A percentile compares a stretch with the other conserved stretches of the same genome.
phyloP scores from a whole-genome alignment of 2,113 vertebrate genomes.

The Procavia capensis region DNA sequence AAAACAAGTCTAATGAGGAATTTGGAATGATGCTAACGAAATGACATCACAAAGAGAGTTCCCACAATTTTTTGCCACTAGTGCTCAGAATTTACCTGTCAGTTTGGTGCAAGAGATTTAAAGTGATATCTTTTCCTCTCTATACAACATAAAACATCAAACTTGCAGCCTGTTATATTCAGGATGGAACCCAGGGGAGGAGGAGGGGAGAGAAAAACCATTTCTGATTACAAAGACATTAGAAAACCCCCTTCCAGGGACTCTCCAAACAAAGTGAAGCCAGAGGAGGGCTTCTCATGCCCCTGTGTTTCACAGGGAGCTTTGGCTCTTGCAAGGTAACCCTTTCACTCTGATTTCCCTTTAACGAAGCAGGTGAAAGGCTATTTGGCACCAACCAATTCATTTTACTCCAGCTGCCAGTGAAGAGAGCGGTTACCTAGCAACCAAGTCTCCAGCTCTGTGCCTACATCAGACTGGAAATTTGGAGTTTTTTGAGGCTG shows the following conservation, averaged over 20 bases:
- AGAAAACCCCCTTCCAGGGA: background rate
- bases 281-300: constrained; percentile 17
- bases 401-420: constrained; percentile 74
- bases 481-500: constrained; percentile 68
- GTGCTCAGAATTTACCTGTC: constrained; percentile 31
- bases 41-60: background rate
- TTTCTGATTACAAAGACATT: background rate
- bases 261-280: background rate
- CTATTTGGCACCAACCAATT: constrained; percentile 77
- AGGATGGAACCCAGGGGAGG: background rate
- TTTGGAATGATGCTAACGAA: background rate
- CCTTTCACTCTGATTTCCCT: constrained; percentile 75
- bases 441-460: constrained; percentile 71
- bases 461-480: constrained; percentile 65
- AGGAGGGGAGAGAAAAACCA: background rate
- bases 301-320: constrained; percentile 25
- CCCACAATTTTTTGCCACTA: background rate
- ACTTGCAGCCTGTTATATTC: background rate
- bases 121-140: background rate
- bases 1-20: constrained; percentile 14
- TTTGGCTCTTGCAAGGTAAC: constrained; percentile 29
- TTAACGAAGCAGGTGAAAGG: constrained; percentile 80
- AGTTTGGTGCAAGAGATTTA: background rate
- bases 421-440: constrained; percentile 74
- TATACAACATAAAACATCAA: background rate